Base-by-base conservation (phyloP, 2,797 vertebrate species). In the Notoglanidium macrostoma region DNA sequence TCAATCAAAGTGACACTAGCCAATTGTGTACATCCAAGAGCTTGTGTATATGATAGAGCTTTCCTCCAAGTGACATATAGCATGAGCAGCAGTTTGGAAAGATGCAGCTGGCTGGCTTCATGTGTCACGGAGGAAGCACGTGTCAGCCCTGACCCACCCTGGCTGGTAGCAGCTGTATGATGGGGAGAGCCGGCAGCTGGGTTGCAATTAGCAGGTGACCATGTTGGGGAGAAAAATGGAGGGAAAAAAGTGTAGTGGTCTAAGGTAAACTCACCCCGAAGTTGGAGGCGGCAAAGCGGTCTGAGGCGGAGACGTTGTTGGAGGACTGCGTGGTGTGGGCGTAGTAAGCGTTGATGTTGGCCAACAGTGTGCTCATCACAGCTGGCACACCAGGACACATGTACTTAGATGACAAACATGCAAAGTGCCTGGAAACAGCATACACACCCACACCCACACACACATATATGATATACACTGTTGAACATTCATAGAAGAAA, bases 301-400 rank as follows among this genome's bases (percentile, higher is more conserved):
- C 98, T 0, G 98, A 99, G 91, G 98, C 98, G 0, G 97, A 98
- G 89, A 98, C 98, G 4, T 99, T 99, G 92, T 96, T 96, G 94
- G 97, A 96, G 86, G 98, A 98, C 92, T 98, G 95, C 0, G 98
- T 99, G 91, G 98, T 99, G 94, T 99, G 98, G 3, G 98, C 98
- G 0, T 99, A 99, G 95, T 99, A 99, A 87, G 98, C 98, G 0
- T 99, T 99, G 93, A 99, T 99, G 95, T 99, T 99, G 94, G 98
- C 98, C 0, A 99, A 95, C 55, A 99, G 95, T n/a, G 98, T 99
- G 92, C 98, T 99, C 98, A 99, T 99, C 91, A 99, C 98, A 0
- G 98, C 98, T 0, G 98, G 98, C 83, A 99, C 98, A 10, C 98
- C 98, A 0, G 98, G 98, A 86, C 98, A 99, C 98, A 99, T 99